Evolutionary conservation across 2,797 vertebrate species (phyloP).

Genomic region (Squalus acanthias): DNA sequence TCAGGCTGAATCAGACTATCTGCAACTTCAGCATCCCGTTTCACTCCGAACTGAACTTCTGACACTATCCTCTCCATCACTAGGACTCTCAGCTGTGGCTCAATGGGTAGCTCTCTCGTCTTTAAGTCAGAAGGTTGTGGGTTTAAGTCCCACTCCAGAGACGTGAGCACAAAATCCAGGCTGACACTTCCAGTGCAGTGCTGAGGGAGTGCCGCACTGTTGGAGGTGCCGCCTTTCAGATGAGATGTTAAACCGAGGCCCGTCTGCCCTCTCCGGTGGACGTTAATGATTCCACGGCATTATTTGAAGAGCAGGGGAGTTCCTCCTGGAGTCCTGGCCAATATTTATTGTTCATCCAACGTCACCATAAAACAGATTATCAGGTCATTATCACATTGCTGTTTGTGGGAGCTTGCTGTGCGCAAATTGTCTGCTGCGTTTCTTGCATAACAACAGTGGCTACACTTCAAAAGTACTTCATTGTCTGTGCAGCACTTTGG

Average conservation of each 20-base stretch:
- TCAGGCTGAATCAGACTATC: too few species aligned
- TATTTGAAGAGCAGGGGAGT: not conserved
- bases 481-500: not conserved
- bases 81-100: too few species aligned
- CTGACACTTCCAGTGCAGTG: not conserved
- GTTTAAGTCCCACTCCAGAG: not conserved
- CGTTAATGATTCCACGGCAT: not conserved
- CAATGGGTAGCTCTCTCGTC: not conserved
- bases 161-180: not conserved
- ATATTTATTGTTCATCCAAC: too few species aligned
- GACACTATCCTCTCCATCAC: too few species aligned
- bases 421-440: not conserved
- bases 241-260: not conserved
- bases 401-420: not conserved
- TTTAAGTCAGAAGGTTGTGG: not conserved
- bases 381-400: too few species aligned
- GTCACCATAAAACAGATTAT: too few species aligned
- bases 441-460: not conserved
- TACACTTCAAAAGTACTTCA: not conserved
- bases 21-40: too few species aligned
- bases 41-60: too few species aligned
- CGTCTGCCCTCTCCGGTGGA: not conserved
- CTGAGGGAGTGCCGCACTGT: not conserved
- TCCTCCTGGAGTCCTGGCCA: too few species aligned
- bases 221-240: not conserved